phyloP scores from a whole-genome alignment of 2,888 invertebrate genomes.

The Pammene fasciana region DNA sequence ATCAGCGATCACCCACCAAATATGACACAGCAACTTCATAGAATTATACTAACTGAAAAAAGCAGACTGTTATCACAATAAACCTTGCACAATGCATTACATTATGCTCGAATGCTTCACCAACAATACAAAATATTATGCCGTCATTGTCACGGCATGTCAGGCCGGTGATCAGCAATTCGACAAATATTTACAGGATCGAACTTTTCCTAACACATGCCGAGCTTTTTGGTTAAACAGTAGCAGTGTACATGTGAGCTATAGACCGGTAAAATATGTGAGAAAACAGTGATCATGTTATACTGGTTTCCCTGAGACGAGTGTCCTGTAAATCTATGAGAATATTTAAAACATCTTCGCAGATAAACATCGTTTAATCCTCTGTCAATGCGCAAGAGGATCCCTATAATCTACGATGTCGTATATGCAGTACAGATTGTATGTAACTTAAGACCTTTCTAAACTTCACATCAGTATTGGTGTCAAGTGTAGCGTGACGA shows the following conservation, averaged over 20 bases:
- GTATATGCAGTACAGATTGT: not conserved
- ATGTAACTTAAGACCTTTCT: not conserved
- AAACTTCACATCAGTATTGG: slow-evolving; percentile 54
- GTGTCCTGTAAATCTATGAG: not conserved
- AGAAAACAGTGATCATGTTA: not conserved
- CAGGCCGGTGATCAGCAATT: slow-evolving; percentile 24
- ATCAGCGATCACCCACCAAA: not conserved
- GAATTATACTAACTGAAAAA: not conserved
- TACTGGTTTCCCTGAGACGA: not conserved
- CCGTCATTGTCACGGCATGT: slow-evolving; percentile 42
- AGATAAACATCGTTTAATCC: slow-evolving; percentile 65
- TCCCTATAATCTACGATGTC: not conserved
- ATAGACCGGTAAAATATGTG: not conserved
- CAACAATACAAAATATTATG: slow-evolving; percentile 43
- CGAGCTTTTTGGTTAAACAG: not conserved
- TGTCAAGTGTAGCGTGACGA: slow-evolving; percentile 80
- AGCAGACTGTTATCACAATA: slow-evolving; percentile 16
- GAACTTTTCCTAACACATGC: not conserved
- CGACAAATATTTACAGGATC: slow-evolving; percentile 46
- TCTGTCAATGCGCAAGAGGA: slow-evolving; percentile 58
- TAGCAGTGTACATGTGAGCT: not conserved
- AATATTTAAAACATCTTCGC: slow-evolving; percentile 20
- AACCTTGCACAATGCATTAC: slow-evolving; percentile 33
- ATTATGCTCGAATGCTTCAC: slow-evolving; percentile 26
- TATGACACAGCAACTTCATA: not conserved